Evolutionary conservation across 2,888 invertebrate species (phyloP).

Genomic region (Pandemis corylana): DNA sequence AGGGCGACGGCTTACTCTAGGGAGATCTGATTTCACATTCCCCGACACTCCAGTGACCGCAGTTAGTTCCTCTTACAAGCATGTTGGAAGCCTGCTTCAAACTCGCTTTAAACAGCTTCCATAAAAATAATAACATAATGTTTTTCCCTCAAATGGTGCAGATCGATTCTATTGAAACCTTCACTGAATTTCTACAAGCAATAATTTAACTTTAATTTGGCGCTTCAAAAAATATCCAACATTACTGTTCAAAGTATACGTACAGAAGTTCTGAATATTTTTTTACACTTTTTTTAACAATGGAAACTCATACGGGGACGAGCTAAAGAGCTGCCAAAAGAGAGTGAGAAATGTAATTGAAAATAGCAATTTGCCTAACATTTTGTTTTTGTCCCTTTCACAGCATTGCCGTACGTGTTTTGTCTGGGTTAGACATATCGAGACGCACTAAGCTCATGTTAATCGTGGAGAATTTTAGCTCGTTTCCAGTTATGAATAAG

Average conservation of each 20-base stretch:
- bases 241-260: background rate
- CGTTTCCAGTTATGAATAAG: conserved; percentile 16
- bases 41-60: background rate
- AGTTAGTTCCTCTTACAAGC: conserved; percentile 5
- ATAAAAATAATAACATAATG: background rate
- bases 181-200: background rate
- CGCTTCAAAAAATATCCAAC: background rate
- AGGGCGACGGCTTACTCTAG: conserved; percentile 5
- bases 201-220: background rate
- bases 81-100: background rate
- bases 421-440: background rate
- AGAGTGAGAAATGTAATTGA: background rate
- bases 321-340: background rate
- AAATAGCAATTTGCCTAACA: background rate
- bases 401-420: background rate
- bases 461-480: conserved; percentile 1
- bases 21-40: conserved; percentile 6
- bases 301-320: background rate
- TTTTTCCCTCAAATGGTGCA: background rate
- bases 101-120: background rate
- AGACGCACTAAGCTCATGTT: background rate
- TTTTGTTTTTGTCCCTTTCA: background rate
- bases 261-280: background rate
- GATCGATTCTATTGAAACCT: background rate
- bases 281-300: background rate